A percentile compares a stretch with the other conserved stretches of the same genome.
Evolutionary conservation across 1,140 invertebrate species (phyloP).

Genomic region (Platorchestia sp.): DNA sequence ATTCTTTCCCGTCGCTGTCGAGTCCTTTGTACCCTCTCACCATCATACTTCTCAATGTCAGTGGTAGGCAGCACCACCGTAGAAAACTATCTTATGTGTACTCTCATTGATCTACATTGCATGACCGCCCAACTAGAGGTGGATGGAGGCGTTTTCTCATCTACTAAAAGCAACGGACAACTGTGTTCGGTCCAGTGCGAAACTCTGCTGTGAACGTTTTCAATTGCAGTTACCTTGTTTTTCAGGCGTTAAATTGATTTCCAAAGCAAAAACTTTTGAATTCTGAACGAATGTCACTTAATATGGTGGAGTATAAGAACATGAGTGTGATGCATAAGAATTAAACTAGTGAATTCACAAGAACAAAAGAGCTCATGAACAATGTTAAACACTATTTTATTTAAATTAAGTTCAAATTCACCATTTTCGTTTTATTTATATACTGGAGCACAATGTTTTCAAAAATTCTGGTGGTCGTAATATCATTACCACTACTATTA

Average conservation of each 20-base stretch:
- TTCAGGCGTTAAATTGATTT: background rate
- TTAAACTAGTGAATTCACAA: background rate
- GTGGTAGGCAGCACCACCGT: background rate
- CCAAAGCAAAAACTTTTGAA: background rate
- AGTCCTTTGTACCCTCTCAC: background rate
- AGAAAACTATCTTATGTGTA: background rate
- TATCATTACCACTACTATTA: no score
- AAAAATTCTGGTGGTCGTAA: no score
- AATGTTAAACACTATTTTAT: background rate
- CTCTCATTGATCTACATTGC: background rate
- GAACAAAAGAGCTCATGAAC: background rate
- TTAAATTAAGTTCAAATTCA: background rate
- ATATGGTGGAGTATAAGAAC: background rate
- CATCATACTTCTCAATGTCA: background rate
- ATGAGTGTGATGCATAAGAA: background rate
- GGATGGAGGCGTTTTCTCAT: background rate
- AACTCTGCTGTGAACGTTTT: background rate
- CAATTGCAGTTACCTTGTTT: background rate
- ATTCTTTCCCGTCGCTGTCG: background rate
- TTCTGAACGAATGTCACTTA: background rate
- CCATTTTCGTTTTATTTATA: background rate
- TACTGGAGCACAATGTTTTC: no score
- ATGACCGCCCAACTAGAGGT: background rate
- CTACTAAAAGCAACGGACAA: background rate
- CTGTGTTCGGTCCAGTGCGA: background rate